Evolutionary conservation across 2,797 vertebrate genomes (phyloP), one percentile per base, ranked within the genome.

Genomic region (Aselliscus stoliczkanus): DNA sequence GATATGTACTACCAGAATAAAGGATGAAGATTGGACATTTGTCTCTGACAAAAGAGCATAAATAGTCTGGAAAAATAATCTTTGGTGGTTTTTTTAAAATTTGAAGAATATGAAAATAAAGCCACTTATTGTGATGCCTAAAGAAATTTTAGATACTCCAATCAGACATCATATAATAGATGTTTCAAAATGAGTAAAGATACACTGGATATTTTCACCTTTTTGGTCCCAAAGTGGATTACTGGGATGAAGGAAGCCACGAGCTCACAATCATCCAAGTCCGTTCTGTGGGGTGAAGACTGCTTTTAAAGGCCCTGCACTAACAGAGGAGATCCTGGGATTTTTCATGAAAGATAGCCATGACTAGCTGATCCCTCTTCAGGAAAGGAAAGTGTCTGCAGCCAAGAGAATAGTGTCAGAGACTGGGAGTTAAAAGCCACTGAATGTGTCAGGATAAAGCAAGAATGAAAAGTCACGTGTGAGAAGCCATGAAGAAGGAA

Each of bases 81-180:
- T 67, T 50, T 84, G 54, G 34, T 87, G 5, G 8, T 90, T 67
- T 44, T 75, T 94, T 94, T 76, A 73, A 93, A 86, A 83, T 80
- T 83, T 62, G 20, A 92, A 94, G 69, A 79, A 34, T 34, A 70
- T 60, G 34, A 58, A 87, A 84, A 58, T 82, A 60, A 94, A 95
- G 5, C 25, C 64, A 88, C 17, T 83, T 60, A 23, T 44, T 21
- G 54, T 34, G 9, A 62, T 21, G 23, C 7, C 42, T 31, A 82
- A 31, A 83, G 18, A 64, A 54, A 1, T 47, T 92, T 94, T 52
- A 91, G 60, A 23, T 50, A 52, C 15, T 86, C 27, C 27, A n/a
- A 0, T 5, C 76, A 12, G n/a, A 73, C 21, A 65, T 14, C 18
- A 54, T 52, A 73, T 31, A n/a, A 37, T 50, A 88, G 37, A 2